A percentile compares a stretch with the other conserved stretches of the same genome.
These are phyloP conservation scores for Branchinecta lynchi DNA, from an alignment of 1,140 invertebrate genomes.

Conservation along the genomic window DNA sequence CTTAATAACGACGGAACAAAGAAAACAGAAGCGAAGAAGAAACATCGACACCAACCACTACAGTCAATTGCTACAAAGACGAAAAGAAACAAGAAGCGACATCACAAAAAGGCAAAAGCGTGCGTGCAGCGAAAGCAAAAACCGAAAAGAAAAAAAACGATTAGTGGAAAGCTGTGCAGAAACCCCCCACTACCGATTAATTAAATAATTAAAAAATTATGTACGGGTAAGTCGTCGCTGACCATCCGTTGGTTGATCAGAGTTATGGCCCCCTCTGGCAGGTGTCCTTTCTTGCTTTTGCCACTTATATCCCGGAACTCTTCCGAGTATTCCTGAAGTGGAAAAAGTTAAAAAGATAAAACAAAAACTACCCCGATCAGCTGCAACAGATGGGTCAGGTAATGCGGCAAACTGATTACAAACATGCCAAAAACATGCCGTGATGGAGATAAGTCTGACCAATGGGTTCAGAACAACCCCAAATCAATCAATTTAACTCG, in stretches of 20 bases:
- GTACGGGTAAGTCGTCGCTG: conserved; percentile 84
- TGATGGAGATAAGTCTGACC: no score
- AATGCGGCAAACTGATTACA: no score
- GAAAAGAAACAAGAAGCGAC: no score
- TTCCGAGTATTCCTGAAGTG: conserved; percentile 76
- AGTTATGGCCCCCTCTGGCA: conserved; percentile 78
- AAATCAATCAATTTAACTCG: no score
- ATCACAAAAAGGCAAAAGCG: no score
- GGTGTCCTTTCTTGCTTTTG: conserved; percentile 78
- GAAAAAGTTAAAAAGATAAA: conserved; percentile 12
- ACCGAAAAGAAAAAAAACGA: neutral
- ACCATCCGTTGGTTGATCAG: conserved; percentile 90
- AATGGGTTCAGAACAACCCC: no score
- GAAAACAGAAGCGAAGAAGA: no score
- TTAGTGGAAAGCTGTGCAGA: neutral
- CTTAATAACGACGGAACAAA: no score
- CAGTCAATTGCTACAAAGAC: no score
- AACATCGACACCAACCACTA: no score
- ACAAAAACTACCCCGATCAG: neutral
- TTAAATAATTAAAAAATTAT: conserved; percentile 34
- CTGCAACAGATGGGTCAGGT: no score
- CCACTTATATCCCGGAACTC: conserved; percentile 78
- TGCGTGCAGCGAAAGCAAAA: conserved; percentile 12
- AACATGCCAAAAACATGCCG: no score
- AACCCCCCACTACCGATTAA: neutral